These are phyloP conservation scores for Drosophila nigrodunni DNA, from an alignment of 1,140 invertebrate genomes.

Conservation along the genomic window DNA sequence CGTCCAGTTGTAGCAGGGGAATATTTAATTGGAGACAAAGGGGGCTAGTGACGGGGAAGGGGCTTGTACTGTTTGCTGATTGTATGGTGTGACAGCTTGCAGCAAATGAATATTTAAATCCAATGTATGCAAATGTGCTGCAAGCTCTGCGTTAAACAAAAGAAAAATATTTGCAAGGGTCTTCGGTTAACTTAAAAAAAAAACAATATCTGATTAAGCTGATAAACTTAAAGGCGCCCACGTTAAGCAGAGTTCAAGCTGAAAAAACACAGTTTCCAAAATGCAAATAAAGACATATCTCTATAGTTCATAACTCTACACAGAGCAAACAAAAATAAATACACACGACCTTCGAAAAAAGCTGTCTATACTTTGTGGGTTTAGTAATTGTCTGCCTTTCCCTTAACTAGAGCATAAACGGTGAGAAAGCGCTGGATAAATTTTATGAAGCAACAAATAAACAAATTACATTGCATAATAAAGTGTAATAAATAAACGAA, in stretches of 20 bases:
- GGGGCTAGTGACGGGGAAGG: too few species aligned
- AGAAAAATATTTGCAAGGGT: constrained; percentile 50
- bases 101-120: constrained; percentile 77
- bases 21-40: too few species aligned
- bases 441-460: constrained; percentile 70
- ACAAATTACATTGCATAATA: constrained; percentile 67
- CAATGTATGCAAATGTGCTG: constrained; percentile 71
- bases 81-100: constrained; percentile 56
- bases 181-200: constrained; percentile 31
- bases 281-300: too few species aligned
- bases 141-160: constrained; percentile 45
- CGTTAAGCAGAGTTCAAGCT: neutral
- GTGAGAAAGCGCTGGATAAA: constrained; percentile 31
- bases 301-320: too few species aligned
- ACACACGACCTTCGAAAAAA: neutral
- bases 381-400: neutral
- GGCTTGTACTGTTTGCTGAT: constrained; percentile 34
- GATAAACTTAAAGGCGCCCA: neutral
- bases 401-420: neutral
- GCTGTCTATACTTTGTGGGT: neutral
- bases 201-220: neutral
- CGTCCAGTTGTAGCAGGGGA: constrained; percentile 10
- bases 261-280: neutral
- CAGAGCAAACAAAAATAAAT: neutral
- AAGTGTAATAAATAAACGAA: constrained; percentile 74